phyloP scores from a whole-genome alignment of 2,113 vertebrate genomes.

The cat (Felis catus) region F.catus_Fca126_mat1.0 CM031420.1:49175001-49175500 shows the following conservation, averaged over 20 bases:
- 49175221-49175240: background rate
- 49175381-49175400: background rate
- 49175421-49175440: background rate
- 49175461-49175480: background rate
- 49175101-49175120: background rate
- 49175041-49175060: background rate
- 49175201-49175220: background rate
- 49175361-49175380: background rate
- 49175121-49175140: background rate
- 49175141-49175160: background rate
- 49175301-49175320: background rate
- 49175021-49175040: background rate
- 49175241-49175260: background rate
- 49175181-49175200: background rate
- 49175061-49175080: background rate
- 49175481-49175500: background rate
- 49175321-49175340: background rate
- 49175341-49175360: background rate
- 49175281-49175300: background rate
- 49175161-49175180: background rate
- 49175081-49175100: background rate
- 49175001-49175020: background rate
- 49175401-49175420: constrained; percentile 16
- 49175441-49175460: background rate
- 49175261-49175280: background rate